phyloP scores from a whole-genome alignment of 2,113 vertebrate genomes.

The Microtus oregoni region DNA sequence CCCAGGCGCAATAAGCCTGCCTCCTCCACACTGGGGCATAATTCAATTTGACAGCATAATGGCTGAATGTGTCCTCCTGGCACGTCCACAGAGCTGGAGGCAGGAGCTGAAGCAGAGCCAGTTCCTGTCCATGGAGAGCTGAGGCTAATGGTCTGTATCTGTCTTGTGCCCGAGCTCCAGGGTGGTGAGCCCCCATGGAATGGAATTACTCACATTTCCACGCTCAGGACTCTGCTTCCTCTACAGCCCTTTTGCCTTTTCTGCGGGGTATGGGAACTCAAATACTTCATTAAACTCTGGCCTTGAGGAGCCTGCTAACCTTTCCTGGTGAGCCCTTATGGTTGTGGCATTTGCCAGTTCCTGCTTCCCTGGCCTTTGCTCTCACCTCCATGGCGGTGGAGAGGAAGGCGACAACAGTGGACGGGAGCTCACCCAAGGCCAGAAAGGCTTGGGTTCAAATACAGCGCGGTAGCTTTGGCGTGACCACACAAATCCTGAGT shows the following conservation, averaged over 20 bases:
- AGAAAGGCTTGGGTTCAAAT: slow-evolving; percentile 1
- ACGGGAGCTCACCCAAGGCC: background rate
- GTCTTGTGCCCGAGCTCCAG: background rate
- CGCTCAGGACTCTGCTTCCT: background rate
- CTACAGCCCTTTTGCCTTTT: background rate
- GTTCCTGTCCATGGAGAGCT: slow-evolving; percentile 19
- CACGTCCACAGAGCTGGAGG: background rate
- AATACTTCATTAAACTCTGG: background rate
- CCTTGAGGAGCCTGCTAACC: background rate
- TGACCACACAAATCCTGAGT: background rate
- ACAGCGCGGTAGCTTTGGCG: background rate
- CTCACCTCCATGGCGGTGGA: background rate
- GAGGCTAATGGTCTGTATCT: background rate
- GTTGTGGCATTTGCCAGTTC: background rate
- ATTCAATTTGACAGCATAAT: slow-evolving; percentile 48
- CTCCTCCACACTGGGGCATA: background rate
- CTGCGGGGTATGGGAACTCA: background rate
- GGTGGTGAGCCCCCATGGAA: background rate
- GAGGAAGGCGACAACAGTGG: background rate
- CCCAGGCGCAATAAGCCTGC: background rate
- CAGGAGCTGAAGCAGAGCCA: background rate
- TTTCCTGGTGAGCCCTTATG: background rate
- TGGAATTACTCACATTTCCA: background rate
- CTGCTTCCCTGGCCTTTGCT: background rate
- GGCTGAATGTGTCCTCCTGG: background rate